Evolutionary conservation across 2,888 invertebrate species (phyloP).

Genomic region (Meloe dianella): DNA sequence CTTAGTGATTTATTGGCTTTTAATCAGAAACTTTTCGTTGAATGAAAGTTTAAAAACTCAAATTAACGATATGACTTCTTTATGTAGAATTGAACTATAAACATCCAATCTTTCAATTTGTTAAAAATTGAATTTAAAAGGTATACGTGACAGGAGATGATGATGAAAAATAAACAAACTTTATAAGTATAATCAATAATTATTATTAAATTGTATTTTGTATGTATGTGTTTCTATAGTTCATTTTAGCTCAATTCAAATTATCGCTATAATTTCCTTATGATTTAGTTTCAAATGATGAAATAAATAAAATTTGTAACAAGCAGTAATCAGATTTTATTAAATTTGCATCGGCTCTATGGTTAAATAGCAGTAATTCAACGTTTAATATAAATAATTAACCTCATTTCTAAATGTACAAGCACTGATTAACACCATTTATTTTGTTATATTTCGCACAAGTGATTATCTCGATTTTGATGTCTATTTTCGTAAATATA

Average conservation of each 20-base stretch:
- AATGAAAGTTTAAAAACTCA: constrained; percentile 29
- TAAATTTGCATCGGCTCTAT: not conserved
- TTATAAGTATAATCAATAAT: not conserved
- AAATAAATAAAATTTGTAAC: constrained; percentile 3
- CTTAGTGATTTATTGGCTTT: constrained; percentile 30
- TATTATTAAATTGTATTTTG: not conserved
- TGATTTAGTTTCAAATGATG: constrained; percentile 1
- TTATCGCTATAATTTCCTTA: not conserved
- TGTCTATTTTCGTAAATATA: not conserved
- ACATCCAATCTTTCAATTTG: constrained; percentile 16
- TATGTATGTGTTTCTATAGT: not conserved
- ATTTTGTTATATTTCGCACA: not conserved
- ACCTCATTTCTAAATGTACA: not conserved
- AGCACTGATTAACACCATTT: not conserved
- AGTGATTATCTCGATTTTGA: not conserved
- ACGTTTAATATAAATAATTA: constrained; percentile 6
- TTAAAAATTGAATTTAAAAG: constrained; percentile 16
- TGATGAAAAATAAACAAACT: not conserved
- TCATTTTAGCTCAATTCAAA: not conserved
- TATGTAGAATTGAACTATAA: constrained; percentile 7
- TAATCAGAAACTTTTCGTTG: constrained; percentile 28
- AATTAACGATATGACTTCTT: constrained; percentile 21
- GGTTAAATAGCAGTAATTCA: not conserved
- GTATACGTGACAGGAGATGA: not conserved
- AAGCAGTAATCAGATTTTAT: constrained; percentile 9